Evolutionary conservation across 2,113 vertebrate species (phyloP).

Genomic region (Benthochromis sp.): DNA sequence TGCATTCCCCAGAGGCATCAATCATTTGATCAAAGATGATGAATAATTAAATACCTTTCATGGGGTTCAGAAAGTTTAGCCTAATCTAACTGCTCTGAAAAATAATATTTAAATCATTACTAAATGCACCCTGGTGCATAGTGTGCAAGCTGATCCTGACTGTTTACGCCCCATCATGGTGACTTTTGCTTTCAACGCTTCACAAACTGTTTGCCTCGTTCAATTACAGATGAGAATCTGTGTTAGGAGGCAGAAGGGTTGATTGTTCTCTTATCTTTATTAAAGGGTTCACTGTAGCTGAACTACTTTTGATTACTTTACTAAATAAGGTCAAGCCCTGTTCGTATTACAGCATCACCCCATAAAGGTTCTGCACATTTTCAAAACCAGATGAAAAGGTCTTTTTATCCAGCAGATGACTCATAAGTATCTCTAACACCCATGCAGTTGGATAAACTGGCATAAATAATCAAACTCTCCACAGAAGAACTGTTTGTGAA

Average conservation of each 20-base stretch:
- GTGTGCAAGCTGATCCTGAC: not conserved
- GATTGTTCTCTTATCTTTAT: not conserved
- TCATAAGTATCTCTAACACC: not conserved
- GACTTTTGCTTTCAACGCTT: not conserved
- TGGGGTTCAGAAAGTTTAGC: conserved; percentile 24
- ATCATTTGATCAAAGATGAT: conserved; percentile 10
- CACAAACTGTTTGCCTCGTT: not conserved
- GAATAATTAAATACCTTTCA: conserved; percentile 31
- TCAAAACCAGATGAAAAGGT: not conserved
- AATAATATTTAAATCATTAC: not conserved
- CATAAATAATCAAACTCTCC: not conserved
- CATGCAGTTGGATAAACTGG: not conserved
- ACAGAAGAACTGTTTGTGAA: not conserved
- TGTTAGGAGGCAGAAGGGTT: not conserved
- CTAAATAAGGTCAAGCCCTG: not conserved
- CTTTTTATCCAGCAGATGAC: not conserved
- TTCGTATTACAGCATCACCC: not conserved
- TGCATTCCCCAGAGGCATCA: not conserved
- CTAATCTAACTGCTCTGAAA: not conserved
- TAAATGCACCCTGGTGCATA: not conserved
- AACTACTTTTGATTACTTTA: not conserved
- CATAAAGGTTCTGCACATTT: not conserved
- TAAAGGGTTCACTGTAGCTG: not conserved
- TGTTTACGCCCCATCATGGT: not conserved
- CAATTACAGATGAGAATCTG: not conserved